phyloP scores from a whole-genome alignment of 1,140 invertebrate genomes.

The Diploscapter pachys region DNA sequence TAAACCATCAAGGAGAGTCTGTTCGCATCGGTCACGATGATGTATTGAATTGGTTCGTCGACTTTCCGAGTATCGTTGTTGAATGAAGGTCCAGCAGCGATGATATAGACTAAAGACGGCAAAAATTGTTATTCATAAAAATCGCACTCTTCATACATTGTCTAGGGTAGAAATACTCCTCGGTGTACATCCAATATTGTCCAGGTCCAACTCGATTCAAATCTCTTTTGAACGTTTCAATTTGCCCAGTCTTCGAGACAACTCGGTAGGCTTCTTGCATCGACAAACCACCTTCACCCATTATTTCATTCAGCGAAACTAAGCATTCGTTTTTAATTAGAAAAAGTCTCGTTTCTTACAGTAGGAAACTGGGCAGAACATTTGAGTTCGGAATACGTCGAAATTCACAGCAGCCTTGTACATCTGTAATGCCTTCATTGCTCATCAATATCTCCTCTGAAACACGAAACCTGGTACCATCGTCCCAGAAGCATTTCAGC shows the following conservation, averaged over 20 bases:
- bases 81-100: slow-evolving; percentile 54
- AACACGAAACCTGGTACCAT: slow-evolving; percentile 51
- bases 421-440: slow-evolving; percentile 31
- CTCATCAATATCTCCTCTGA: not conserved
- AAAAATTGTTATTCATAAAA: not conserved
- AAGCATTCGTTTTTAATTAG: not conserved
- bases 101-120: slow-evolving; percentile 54
- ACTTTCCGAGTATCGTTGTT: slow-evolving; percentile 48
- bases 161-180: slow-evolving; percentile 58
- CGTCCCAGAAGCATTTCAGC: slow-evolving; percentile 53
- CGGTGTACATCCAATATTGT: slow-evolving; percentile 59
- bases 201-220: slow-evolving; percentile 58
- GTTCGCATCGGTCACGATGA: slow-evolving; percentile 57
- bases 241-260: slow-evolving; percentile 55
- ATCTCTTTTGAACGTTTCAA: slow-evolving; percentile 58
- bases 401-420: slow-evolving; percentile 59
- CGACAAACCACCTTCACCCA: slow-evolving; percentile 59
- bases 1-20: slow-evolving; percentile 53
- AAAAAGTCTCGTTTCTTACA: slow-evolving; percentile 42
- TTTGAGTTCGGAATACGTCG: slow-evolving; percentile 56
- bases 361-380: slow-evolving; percentile 58
- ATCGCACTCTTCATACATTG: slow-evolving; percentile 46
- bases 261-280: slow-evolving; percentile 57
- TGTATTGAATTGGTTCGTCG: slow-evolving; percentile 49
- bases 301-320: slow-evolving; percentile 56